Conservation (phyloP, 2,113 vertebrate genomes). For the Quiscalus mexicanus region DNA sequence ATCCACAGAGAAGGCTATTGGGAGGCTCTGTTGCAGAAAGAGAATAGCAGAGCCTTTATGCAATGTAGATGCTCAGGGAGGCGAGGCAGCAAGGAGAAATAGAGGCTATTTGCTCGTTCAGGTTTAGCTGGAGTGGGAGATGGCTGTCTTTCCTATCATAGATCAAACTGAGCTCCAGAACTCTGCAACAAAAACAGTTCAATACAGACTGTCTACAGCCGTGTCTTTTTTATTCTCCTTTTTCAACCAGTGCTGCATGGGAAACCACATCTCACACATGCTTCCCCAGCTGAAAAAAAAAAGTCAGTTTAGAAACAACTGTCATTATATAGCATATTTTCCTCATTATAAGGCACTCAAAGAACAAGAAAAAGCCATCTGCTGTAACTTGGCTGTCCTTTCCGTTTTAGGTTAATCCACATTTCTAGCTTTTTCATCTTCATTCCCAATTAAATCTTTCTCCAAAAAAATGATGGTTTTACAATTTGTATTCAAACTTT, state of each 20-base stretch:
- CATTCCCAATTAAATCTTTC: slow-evolving; percentile 14
- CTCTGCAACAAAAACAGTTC: neutral
- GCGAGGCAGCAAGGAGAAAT: neutral
- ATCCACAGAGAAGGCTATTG: neutral
- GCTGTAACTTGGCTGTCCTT: slow-evolving; percentile 65
- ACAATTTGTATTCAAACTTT: neutral
- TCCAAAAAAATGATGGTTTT: neutral
- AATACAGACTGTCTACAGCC: slow-evolving; percentile 33
- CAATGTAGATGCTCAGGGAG: neutral
- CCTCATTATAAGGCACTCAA: slow-evolving; percentile 50
- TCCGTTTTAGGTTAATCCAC: slow-evolving; percentile 40
- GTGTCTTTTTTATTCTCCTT: slow-evolving; percentile 24
- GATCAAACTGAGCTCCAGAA: neutral
- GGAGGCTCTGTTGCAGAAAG: neutral
- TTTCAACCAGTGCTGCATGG: neutral
- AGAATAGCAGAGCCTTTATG: neutral
- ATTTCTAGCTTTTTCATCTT: slow-evolving; percentile 42
- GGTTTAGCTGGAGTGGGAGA: neutral
- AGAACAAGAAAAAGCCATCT: slow-evolving; percentile 61
- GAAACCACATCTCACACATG: neutral
- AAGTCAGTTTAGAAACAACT: slow-evolving; percentile 28
- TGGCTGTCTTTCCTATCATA: neutral
- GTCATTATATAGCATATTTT: slow-evolving; percentile 56
- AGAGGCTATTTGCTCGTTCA: neutral
- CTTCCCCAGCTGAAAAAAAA: neutral